Evolutionary conservation across 2,113 vertebrate species (phyloP).

Genomic region (Rhea pennata): DNA sequence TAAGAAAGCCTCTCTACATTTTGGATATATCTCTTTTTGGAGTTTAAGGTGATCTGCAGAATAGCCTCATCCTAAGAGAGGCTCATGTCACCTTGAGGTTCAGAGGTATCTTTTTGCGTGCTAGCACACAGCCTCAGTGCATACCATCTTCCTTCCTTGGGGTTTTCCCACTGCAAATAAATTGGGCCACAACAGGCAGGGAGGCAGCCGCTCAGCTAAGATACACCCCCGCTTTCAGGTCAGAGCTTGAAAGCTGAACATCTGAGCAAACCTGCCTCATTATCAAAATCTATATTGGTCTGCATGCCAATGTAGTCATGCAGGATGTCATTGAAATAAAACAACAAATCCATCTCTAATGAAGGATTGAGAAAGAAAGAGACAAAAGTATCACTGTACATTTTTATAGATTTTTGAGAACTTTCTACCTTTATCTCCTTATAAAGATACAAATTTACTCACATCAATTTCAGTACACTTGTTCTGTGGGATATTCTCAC

Average conservation of each 20-base stretch:
- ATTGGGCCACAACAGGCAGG: fast-evolving
- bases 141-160: background rate
- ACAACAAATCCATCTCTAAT: background rate
- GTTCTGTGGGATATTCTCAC: background rate
- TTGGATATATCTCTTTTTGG: background rate
- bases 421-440: background rate
- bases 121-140: background rate
- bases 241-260: background rate
- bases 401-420: background rate
- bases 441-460: background rate
- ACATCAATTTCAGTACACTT: background rate
- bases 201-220: background rate
- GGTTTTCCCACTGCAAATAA: background rate
- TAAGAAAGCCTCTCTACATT: background rate
- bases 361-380: background rate
- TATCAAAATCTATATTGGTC: background rate
- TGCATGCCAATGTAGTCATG: background rate
- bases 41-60: background rate
- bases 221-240: background rate
- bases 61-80: background rate
- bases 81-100: background rate
- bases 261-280: background rate
- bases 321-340: background rate
- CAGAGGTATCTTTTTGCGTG: background rate
- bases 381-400: background rate